Conservation (phyloP, 2,797 vertebrate species). For the Carapus acus region DNA sequence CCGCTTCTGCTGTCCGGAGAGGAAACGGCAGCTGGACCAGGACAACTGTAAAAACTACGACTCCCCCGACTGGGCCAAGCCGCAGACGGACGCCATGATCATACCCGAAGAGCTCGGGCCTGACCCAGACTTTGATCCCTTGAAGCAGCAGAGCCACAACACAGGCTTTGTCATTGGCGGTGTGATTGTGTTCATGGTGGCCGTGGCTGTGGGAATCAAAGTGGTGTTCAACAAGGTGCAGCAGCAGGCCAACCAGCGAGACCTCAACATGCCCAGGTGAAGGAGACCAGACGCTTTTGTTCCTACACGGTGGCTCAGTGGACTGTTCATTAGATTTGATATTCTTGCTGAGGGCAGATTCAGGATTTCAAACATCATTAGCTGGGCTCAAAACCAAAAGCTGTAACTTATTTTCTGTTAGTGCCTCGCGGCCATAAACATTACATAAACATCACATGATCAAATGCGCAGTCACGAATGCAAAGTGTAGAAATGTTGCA, state of each 20-base stretch:
- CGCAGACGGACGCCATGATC: constrained; percentile 70
- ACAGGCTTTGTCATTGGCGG: constrained; percentile 89
- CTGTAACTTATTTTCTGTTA: no score
- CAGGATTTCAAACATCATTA: no score
- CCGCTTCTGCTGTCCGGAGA: constrained; percentile 90
- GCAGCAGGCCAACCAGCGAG: constrained; percentile 81
- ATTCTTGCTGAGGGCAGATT: no score
- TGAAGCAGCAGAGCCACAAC: constrained; percentile 81
- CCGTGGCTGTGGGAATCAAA: constrained; percentile 84
- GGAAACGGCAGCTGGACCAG: constrained; percentile 80
- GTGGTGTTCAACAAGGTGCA: constrained; percentile 91
- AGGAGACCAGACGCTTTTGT: not conserved
- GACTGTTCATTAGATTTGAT: no score
- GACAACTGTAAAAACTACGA: constrained; percentile 81
- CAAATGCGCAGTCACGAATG: no score
- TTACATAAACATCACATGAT: no score
- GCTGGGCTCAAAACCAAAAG: no score
- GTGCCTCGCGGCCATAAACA: no score
- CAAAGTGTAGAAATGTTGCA: no score
- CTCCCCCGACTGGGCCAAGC: constrained; percentile 86
- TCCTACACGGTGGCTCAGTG: no score
- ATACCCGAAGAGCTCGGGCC: constrained; percentile 53
- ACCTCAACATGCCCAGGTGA: constrained; percentile 90
- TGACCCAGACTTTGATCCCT: constrained; percentile 71
- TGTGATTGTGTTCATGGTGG: constrained; percentile 87